phyloP scores from a whole-genome alignment of 2,113 vertebrate species.

The Seriola dumerili region DNA sequence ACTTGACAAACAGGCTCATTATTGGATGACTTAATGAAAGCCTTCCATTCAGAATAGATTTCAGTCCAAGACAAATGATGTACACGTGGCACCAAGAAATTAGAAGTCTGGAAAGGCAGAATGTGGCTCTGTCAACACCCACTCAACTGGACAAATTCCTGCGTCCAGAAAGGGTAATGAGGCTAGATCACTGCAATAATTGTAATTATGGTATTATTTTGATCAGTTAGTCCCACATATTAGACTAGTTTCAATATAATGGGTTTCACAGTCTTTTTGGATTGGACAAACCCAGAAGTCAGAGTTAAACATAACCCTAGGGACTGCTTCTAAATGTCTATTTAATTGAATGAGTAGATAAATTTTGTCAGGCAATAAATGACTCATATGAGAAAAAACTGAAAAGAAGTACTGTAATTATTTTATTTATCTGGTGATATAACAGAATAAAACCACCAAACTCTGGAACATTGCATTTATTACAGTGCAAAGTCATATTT shows the following conservation, averaged over 20 bases:
- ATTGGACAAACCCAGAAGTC: slow-evolving; percentile 38
- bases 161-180: slow-evolving; percentile 59
- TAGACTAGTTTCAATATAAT: slow-evolving; percentile 46
- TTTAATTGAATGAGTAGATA: background rate
- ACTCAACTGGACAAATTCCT: slow-evolving; percentile 67
- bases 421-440: background rate
- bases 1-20: slow-evolving; percentile 80
- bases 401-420: background rate
- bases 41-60: slow-evolving; percentile 79
- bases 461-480: no score
- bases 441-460: background rate
- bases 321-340: slow-evolving; percentile 1
- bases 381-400: no score
- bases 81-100: slow-evolving; percentile 65
- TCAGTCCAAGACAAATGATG: slow-evolving; percentile 75
- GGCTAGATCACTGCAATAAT: slow-evolving; percentile 54
- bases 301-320: slow-evolving; percentile 7
- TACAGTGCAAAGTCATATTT: background rate
- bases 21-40: slow-evolving; percentile 81
- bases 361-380: background rate
- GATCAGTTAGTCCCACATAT: slow-evolving; percentile 53
- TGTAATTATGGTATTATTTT: slow-evolving; percentile 70
- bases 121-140: slow-evolving; percentile 49
- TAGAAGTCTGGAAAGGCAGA: slow-evolving; percentile 64
- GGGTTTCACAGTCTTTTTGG: slow-evolving; percentile 41